Evolutionary conservation across 2,888 invertebrate species (phyloP).

Genomic region (Limenitis camilla): DNA sequence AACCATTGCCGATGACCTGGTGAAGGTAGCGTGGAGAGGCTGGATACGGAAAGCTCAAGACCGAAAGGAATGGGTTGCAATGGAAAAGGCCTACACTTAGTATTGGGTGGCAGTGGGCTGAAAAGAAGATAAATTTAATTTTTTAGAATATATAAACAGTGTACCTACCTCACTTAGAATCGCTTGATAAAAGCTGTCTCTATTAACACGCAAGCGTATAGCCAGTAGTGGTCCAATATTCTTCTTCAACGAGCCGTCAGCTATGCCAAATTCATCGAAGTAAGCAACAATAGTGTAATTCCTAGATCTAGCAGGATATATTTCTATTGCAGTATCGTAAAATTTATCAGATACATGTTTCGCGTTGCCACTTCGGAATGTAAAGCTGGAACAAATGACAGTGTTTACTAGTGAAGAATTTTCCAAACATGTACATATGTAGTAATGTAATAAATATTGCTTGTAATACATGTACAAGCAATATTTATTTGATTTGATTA

Average conservation of each 20-base stretch:
- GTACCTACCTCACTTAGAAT: constrained; percentile 89
- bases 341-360: constrained; percentile 93
- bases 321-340: constrained; percentile 89
- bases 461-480: no score
- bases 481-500: no score
- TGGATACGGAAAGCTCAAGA: no score
- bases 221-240: constrained; percentile 80
- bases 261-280: constrained; percentile 88
- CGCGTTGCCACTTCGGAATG: constrained; percentile 90
- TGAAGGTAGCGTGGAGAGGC: no score
- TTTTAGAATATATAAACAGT: background rate
- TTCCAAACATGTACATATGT: no score
- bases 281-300: constrained; percentile 82
- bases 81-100: no score
- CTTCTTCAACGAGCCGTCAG: constrained; percentile 81
- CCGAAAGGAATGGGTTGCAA: no score
- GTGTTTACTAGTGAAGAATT: no score
- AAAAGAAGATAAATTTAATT: background rate
- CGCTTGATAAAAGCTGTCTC: constrained; percentile 90
- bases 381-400: constrained; percentile 72
- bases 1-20: no score
- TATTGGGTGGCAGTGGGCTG: no score
- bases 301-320: constrained; percentile 76
- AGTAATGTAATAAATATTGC: no score
- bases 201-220: constrained; percentile 85